Evolutionary conservation across 1,140 invertebrate genomes (phyloP), one percentile per base, ranked within the genome.

Genomic region (Colletes gigas): DNA sequence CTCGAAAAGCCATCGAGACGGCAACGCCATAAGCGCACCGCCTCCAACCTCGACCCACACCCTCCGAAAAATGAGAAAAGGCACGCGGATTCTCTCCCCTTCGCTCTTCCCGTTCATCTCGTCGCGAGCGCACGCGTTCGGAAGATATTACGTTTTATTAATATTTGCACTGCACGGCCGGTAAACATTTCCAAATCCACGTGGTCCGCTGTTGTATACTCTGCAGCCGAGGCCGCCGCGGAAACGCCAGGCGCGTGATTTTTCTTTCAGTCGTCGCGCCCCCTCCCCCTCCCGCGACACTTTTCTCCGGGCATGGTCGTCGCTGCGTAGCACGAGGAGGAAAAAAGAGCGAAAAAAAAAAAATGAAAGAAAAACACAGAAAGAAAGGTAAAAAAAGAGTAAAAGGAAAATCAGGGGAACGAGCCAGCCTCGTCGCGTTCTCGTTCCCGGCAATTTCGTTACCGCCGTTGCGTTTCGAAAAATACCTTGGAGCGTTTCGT

Each of bases 131-230:
- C 71, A 78, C 76, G 74, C 80, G 87, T 83, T 85, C 70, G 84
- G 67, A 75, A 82, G 78, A 85, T 87, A 88, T 88, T 85, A 83
- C 86, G 74, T 86, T 89, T 89, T 88, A 89, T 88, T 89, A 89
- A 86, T 88, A 88, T 88, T 89, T 89, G 82, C 82, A 70, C 65
- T 80, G 63, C 81, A 73, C 70, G 82, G 71, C 30, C 39, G 78
- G 81, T 59, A 79, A 83, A 86, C 81, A 86, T 86, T 87, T 60
- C 83, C 66, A 81, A 83, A 88, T 86, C 80, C 76, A 80, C 79
- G 66, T 72, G 67, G 74, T 47, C 73, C 62, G 52, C 70, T 59
- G 59, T 14, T 83, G 73, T 77, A 72, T 63, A 82, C 69, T 59
- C 78, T 84, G 67, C 80, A 78, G 83, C 65, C 77, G 50, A 67